Evolutionary conservation across 2,888 invertebrate genomes (phyloP), one percentile per base, ranked within the genome.

Genomic region (Lasius platythorax): DNA sequence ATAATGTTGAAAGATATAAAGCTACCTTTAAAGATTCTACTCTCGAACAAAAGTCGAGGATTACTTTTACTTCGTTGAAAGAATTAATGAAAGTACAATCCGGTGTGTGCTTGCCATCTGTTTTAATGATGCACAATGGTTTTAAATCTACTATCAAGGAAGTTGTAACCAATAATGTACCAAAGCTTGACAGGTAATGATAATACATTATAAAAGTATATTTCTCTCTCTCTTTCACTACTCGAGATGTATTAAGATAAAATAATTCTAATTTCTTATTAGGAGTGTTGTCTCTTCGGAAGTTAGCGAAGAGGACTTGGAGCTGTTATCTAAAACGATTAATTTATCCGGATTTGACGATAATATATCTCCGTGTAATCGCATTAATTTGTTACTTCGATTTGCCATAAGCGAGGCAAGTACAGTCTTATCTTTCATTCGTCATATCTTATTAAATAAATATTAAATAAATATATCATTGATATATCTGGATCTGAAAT

Each of bases 341-440:
- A 97, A 98, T 94, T 95, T 98, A 58, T 97, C 98, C 2, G 97
- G 98, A 2, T 97, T 98, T 88, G 98, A 98, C 89, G 98, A 98
- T 93, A 98, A 97, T 93, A 97, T 97, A 46, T 98, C 98, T 0
- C 97, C 97, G 0, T 96, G 96, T 93, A 98, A 98, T 94, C 96
- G 96, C 73, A 97, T 98, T 82, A 96, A 96, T 74, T 96, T 97
- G 56, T 95, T 98, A 81, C 95, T 97, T 74, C 95, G 98, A 91
- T 96, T 98, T 88, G 96, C 97, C 37, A 95, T 98, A 23, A 97
- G 97, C 95, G 97, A 97, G 95, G 96, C 96, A 50, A 70, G 64
- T 74, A 50, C 15, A 30, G 18, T 37, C 37, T 67, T 43, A 63
- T 28, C 37, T 9, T 18, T 12, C 15, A 50, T 23, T 23, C 9